A percentile compares a stretch with the other conserved stretches of the same genome.
These are phyloP conservation scores for Dicycla oo DNA, from an alignment of 2,888 invertebrate species.

Conservation along the genomic window DNA sequence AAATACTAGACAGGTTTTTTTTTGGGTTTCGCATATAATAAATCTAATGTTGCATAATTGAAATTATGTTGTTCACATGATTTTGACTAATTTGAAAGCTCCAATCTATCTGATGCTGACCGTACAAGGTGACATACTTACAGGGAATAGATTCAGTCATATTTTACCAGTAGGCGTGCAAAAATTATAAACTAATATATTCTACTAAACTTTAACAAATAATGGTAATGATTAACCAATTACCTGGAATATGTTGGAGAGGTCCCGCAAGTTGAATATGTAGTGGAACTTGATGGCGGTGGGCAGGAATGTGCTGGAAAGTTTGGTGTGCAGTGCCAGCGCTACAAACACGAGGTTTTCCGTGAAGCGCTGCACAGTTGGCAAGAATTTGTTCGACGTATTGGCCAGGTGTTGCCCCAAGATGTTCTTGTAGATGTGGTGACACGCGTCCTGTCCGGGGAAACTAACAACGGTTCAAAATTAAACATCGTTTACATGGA, in stretches of 20 bases:
- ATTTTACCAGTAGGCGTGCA: no score
- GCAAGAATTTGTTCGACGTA: conserved; percentile 92
- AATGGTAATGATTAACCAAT: neutral
- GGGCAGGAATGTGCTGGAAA: conserved; percentile 95
- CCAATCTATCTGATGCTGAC: no score
- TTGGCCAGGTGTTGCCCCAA: conserved; percentile 93
- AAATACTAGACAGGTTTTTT: no score
- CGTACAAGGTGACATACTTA: no score
- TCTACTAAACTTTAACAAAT: no score
- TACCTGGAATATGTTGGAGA: conserved; percentile 98
- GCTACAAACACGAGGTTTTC: conserved; percentile 93
- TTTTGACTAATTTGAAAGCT: no score
- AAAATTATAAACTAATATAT: no score
- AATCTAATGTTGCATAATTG: no score
- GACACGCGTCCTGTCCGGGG: conserved; percentile 95
- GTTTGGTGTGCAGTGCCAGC: conserved; percentile 93
- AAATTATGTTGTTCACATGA: no score
- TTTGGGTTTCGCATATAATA: no score
- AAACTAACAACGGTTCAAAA: conserved; percentile 90
- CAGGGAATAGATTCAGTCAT: no score
- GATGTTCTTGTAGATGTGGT: conserved; percentile 96
- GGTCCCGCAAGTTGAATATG: conserved; percentile 97
- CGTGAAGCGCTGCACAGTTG: conserved; percentile 90
- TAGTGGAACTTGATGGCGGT: conserved; percentile 99
- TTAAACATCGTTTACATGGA: neutral